Base-by-base conservation (phyloP, 2,888 invertebrate genomes). In the Drymonia ruficornis region DNA sequence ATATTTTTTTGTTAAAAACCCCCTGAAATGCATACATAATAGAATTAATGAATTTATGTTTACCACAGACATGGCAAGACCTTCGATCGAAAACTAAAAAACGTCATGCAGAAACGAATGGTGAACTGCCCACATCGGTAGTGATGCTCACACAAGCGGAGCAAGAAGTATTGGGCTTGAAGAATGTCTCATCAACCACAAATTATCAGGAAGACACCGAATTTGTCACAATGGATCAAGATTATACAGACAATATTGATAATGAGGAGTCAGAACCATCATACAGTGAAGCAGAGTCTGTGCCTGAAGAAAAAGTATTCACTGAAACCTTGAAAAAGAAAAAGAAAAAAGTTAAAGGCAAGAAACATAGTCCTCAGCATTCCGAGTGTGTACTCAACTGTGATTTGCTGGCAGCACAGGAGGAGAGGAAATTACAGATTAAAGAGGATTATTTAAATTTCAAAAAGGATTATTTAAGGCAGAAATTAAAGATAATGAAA, bases 1-100 rank as follows among this genome's bases (percentile, higher is more conserved):
- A n/a, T n/a, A n/a, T n/a, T n/a, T n/a, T n/a, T n/a, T n/a, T n/a
- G n/a, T n/a, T n/a, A n/a, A n/a, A n/a, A 23, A 23, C 23, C 23
- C 23, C 23, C 7, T 23, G 0, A 23, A 23, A 6, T 23, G 23
- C 23, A 23, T 6, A 23, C 23, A 23, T 23, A 23, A 23, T 23
- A 2, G 23, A 6, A 6, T 23, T 19, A 44, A 51, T 50, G n/a
- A 48, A 0, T 47, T 70, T 85, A n/a, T n/a, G n/a, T n/a, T n/a
- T n/a, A n/a, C n/a, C n/a, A 55, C 81, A 91, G 91, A 89, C 90
- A 49, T 91, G 91, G 90, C 91, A 91, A 71, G 91, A 91, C 67
- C 73, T 91, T 31, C 79, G 81, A 36, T 84, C 83, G 1, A 88
- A 90, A 64, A 77, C 80, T 2, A 91, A 88, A 52, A 87, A 84